Percentiles rank a stretch among this genome's conserved stretches.
Evolutionary conservation across 2,113 vertebrate genomes (phyloP).

Genomic region (Ovis canadensis): DNA sequence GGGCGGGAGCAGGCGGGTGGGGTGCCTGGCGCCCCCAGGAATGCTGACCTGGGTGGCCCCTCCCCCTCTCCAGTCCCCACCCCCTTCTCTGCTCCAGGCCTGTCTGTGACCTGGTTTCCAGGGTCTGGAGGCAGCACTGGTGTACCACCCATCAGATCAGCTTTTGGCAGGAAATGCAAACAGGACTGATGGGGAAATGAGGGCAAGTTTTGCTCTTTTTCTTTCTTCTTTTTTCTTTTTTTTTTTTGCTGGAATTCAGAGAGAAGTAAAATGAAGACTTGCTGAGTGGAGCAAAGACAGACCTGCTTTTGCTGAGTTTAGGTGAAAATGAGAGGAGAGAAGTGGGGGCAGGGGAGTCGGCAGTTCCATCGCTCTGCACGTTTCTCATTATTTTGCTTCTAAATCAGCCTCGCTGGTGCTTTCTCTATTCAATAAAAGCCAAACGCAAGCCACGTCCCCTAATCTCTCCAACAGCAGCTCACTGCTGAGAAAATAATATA

Average conservation of each 20-base stretch:
- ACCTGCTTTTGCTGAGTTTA: slow-evolving; percentile 54
- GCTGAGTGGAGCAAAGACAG: slow-evolving; percentile 46
- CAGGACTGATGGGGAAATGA: not conserved
- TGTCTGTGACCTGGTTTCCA: not conserved
- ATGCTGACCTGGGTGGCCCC: accelerated
- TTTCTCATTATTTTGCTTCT: slow-evolving; percentile 77
- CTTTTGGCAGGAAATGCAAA: not conserved
- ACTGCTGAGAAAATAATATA: slow-evolving; percentile 86
- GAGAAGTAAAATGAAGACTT: slow-evolving; percentile 25
- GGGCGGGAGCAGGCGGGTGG: not conserved
- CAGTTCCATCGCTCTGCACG: slow-evolving; percentile 56
- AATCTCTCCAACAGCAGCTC: slow-evolving; percentile 82
- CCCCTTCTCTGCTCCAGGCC: too few relatives aligned
- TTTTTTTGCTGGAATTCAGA: not conserved
- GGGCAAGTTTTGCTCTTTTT: slow-evolving; percentile 5
- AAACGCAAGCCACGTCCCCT: slow-evolving; percentile 77
- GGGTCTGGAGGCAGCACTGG: not conserved
- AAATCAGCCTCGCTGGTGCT: slow-evolving; percentile 77
- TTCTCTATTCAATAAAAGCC: slow-evolving; percentile 80
- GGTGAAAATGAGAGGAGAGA: slow-evolving; percentile 54
- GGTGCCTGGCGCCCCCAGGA: not conserved
- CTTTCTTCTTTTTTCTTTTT: not conserved
- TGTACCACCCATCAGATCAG: not conserved
- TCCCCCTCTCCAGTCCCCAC: not conserved
- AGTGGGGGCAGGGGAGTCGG: not conserved